A percentile compares a stretch with the other conserved stretches of the same genome.
phyloP scores from a whole-genome alignment of 64 coral and sea anemone species.

The Catalaphyllia jardinei region DNA sequence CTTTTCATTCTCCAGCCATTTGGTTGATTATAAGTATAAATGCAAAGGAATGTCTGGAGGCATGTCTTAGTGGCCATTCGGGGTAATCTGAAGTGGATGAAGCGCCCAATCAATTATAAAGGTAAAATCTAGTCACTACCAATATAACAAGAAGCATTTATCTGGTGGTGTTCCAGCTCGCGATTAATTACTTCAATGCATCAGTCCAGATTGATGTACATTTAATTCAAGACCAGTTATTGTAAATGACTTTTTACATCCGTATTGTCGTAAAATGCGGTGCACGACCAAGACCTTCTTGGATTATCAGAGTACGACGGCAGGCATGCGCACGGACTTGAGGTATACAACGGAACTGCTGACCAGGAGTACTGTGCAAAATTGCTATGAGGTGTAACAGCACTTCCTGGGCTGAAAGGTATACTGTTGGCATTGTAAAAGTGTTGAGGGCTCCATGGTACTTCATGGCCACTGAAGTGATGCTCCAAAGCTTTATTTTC shows the following conservation, averaged over 20 bases:
- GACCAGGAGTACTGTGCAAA: conserved; percentile 33
- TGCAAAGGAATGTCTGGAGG: no score
- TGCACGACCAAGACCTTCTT: conserved; percentile 30
- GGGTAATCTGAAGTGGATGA: no score
- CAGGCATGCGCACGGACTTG: conserved; percentile 29
- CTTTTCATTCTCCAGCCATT: background rate
- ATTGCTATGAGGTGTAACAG: conserved; percentile 34
- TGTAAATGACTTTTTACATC: conserved; percentile 27
- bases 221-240: background rate
- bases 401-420: conserved; percentile 21
- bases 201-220: background rate
- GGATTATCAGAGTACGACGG: conserved; percentile 24
- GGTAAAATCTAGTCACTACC: no score
- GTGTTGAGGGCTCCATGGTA: conserved; percentile 42
- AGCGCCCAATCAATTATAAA: no score
- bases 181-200: background rate
- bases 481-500: conserved; percentile 34
- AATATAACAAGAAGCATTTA: no score
- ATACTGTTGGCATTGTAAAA: background rate
- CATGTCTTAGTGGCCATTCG: no score
- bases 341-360: conserved; percentile 28
- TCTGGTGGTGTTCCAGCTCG: no score
- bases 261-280: conserved; percentile 32
- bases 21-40: no score
- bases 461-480: conserved; percentile 20